Conservation (phyloP, 2,113 vertebrate genomes). For the Sinocyclocheilus maitianheensis region DNA sequence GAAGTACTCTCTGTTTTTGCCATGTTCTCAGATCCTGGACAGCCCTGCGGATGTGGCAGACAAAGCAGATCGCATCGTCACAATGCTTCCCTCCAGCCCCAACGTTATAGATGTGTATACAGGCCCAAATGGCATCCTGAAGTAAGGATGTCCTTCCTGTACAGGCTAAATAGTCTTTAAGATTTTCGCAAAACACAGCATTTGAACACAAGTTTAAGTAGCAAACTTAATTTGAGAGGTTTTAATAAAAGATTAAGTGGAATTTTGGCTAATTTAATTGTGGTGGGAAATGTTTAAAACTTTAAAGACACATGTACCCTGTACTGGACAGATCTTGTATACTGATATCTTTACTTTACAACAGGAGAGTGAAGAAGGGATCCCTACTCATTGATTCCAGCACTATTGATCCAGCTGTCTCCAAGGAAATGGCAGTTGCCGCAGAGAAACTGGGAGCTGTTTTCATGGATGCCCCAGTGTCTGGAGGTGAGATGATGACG, state of each 20-base stretch:
- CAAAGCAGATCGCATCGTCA: conserved; percentile 95
- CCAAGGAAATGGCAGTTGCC: conserved; percentile 91
- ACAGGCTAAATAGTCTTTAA: background rate
- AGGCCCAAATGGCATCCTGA: conserved; percentile 91
- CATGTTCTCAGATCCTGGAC: conserved; percentile 83
- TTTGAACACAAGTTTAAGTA: background rate
- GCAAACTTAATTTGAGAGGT: background rate
- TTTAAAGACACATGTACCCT: background rate
- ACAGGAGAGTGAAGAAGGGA: conserved; percentile 91
- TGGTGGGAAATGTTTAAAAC: background rate
- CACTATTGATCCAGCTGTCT: conserved; percentile 94
- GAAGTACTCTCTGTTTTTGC: no score
- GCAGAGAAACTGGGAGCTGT: conserved; percentile 95
- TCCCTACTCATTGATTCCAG: conserved; percentile 98
- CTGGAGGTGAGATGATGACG: conserved; percentile 83
- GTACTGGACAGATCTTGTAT: background rate
- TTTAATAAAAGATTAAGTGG: background rate
- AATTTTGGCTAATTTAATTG: background rate
- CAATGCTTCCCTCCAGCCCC: conserved; percentile 94
- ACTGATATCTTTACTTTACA: background rate
- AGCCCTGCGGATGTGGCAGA: conserved; percentile 94
- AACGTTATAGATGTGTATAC: conserved; percentile 91
- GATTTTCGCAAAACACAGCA: background rate
- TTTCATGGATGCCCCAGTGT: conserved; percentile 99
- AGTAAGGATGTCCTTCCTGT: conserved; percentile 73